Percentiles rank a stretch among this genome's conserved stretches.
These are phyloP conservation scores for Heliangelus exortis DNA, from an alignment of 2,797 vertebrate genomes.

Conservation along the genomic window DNA sequence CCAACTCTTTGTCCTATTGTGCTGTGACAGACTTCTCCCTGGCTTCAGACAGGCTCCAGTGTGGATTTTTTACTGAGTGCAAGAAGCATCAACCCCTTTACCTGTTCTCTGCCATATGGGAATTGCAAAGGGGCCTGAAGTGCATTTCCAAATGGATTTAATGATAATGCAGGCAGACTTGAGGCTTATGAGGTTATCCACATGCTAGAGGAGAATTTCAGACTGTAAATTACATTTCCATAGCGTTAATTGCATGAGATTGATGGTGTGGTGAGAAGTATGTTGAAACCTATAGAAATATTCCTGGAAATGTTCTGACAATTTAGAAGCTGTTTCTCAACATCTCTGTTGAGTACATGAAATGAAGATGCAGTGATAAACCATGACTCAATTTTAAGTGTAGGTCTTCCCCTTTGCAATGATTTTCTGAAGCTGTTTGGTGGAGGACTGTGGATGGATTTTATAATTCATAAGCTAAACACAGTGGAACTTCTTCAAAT, in stretches of 20 bases:
- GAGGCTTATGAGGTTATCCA: background rate
- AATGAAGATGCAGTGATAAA: background rate
- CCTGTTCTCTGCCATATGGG: background rate
- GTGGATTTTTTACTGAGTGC: background rate
- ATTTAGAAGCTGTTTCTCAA: background rate
- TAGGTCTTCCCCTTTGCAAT: background rate
- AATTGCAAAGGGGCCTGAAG: background rate
- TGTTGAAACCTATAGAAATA: background rate
- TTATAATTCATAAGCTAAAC: background rate
- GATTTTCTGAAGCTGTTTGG: background rate
- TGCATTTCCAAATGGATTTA: background rate
- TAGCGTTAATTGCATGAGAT: background rate
- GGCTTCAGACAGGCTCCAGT: accelerated
- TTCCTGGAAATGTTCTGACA: background rate
- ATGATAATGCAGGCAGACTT: background rate
- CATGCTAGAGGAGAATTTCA: background rate
- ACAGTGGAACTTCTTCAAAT: background rate
- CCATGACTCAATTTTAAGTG: background rate
- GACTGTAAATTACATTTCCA: background rate
- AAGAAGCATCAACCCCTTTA: background rate
- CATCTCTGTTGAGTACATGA: background rate
- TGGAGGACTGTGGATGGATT: background rate
- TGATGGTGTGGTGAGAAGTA: background rate
- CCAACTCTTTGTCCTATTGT: background rate
- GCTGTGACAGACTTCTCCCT: background rate